Base-by-base conservation (phyloP, 2,113 vertebrate genomes). In the Burhinus oedicnemus region DNA sequence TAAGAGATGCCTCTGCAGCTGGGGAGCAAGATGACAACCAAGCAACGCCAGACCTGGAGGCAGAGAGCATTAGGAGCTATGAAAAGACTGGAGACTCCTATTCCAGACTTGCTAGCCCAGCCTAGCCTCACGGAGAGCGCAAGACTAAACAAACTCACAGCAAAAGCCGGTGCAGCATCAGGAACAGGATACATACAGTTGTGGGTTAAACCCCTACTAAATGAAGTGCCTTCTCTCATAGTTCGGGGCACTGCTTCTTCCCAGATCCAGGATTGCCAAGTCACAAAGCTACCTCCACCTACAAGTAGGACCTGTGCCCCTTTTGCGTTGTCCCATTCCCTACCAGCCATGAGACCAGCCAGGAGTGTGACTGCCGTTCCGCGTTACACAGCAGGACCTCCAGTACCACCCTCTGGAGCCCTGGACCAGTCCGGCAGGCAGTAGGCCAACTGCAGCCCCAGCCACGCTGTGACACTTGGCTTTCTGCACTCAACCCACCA, bases 171-270 rank as follows among this genome's bases (percentile, higher is more conserved):
- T 36, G 61, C 42, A 8, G 4, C 0, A 0, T 51, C 57, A 65
- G 51, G 38, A 69, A 40, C n/a, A 0, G 0, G 30, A 1, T 10
- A 13, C 2, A 40, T 38, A 61, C 13, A 34, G 20, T 5, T 47
- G 78, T 30, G 54, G 15, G 17, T 60, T 32, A 29, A 65, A 58
- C 47, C 20, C 51, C 38, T 40, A 17, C 47, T 70, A 7, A 44
- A 52, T 2, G 3, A 81, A 81, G 74, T 26, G 17, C 22, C 12
- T 72, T 77, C 44, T 52, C 38, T 42, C 21, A 4, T 32, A 25
- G 42, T 12, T 74, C 30, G 58, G 15, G 18, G n/a, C 30, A 25
- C 15, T 5, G 16, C 34, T 90, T 38, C 60, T 81, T 84, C 25
- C 2, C 69, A 82, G 17, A 51, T 18, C 12, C 27, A 34, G 54